A percentile compares a stretch with the other conserved stretches of the same genome.
Conservation (phyloP, 2,888 invertebrate genomes). For the Drosophila helvetica region DNA sequence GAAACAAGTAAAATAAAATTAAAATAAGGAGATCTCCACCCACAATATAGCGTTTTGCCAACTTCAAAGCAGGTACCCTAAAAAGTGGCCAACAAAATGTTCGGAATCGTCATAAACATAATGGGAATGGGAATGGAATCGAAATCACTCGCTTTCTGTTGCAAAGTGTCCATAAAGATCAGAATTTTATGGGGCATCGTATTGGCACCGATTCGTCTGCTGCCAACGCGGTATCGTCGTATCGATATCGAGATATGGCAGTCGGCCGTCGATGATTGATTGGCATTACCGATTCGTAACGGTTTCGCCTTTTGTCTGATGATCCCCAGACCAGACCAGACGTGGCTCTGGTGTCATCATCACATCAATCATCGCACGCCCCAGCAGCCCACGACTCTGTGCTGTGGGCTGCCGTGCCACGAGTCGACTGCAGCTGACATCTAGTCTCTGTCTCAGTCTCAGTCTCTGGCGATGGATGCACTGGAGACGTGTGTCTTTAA, state of each 20-base stretch:
- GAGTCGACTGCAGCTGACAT: conserved; percentile 27
- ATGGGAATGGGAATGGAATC: conserved; percentile 1
- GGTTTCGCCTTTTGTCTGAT: conserved; percentile 54
- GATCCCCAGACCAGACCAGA: conserved; percentile 16
- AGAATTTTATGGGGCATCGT: conserved; percentile 62
- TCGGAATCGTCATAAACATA: conserved; percentile 48
- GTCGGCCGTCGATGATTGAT: conserved; percentile 63
- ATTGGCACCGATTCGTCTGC: conserved; percentile 78
- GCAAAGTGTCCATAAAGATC: conserved; percentile 57
- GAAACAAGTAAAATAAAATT: conserved; percentile 18
- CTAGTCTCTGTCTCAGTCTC: not conserved
- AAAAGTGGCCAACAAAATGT: conserved; percentile 16
- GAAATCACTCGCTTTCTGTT: conserved; percentile 21
- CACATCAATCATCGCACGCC: conserved; percentile 43
- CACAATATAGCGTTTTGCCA: conserved; percentile 8
- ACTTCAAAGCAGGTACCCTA: conserved; percentile 44
- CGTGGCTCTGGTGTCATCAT: conserved; percentile 40
- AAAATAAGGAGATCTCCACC: conserved; percentile 27
- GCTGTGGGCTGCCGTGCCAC: conserved; percentile 1
- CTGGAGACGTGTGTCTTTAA: conserved; percentile 19
- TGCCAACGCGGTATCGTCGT: conserved; percentile 45
- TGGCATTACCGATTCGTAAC: conserved; percentile 63
- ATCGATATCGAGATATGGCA: conserved; percentile 45
- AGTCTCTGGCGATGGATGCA: conserved; percentile 17
- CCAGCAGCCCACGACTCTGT: conserved; percentile 9